Percentiles rank a stretch among this genome's conserved stretches.
These are phyloP conservation scores for Epinephelus awoara DNA, from an alignment of 2,797 vertebrate species.

Conservation along the genomic window DNA sequence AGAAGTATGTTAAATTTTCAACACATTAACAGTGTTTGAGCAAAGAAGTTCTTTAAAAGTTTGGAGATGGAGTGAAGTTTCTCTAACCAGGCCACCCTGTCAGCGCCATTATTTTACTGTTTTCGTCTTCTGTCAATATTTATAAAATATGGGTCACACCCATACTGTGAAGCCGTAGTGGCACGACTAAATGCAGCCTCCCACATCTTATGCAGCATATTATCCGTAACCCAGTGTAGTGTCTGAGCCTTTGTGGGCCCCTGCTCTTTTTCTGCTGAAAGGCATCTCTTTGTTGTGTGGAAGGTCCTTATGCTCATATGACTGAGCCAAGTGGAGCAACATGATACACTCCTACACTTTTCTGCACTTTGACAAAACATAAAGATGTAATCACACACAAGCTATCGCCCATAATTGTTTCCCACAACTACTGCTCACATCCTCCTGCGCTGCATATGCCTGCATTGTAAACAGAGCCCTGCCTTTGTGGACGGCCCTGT, in stretches of 20 bases:
- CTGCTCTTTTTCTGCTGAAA: constrained; percentile 23
- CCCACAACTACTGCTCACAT: constrained; percentile 65
- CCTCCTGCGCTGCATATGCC: constrained; percentile 38
- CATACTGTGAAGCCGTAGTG: constrained; percentile 7
- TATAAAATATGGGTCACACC: constrained; percentile 12
- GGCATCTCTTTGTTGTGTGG: constrained; percentile 64
- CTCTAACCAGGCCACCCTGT: constrained; percentile 35
- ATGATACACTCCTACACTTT: constrained; percentile 58
- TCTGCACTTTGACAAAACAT: constrained; percentile 63
- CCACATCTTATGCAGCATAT: constrained; percentile 49
- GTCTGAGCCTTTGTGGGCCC: constrained; percentile 32
- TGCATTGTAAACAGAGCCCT: constrained; percentile 59
- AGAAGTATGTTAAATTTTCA: constrained; percentile 23
- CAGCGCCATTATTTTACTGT: constrained; percentile 24
- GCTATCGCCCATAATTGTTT: constrained; percentile 51
- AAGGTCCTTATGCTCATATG: constrained; percentile 29
- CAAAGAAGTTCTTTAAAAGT: constrained; percentile 22
- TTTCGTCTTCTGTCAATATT: constrained; percentile 51
- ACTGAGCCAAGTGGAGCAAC: constrained; percentile 54
- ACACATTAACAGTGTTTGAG: constrained; percentile 2
- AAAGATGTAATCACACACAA: constrained; percentile 59
- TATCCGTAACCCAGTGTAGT: constrained; percentile 52
- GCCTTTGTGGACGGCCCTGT: constrained; percentile 38
- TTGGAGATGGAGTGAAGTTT: background rate
- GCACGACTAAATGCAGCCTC: constrained; percentile 18